Conservation (phyloP, 1,140 invertebrate genomes). For the Cephus cinctus region DNA sequence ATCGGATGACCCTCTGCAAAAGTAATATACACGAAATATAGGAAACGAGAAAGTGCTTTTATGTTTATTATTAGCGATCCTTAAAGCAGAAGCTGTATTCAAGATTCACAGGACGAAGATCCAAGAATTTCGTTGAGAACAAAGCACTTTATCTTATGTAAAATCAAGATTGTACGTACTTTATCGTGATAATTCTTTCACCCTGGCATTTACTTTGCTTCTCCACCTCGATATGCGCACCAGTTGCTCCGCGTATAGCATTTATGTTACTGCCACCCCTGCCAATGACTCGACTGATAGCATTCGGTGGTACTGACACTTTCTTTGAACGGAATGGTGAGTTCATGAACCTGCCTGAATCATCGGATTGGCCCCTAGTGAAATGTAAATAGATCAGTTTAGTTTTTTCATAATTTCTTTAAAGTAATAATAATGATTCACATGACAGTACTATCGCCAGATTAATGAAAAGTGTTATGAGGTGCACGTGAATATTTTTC, state of each 20-base stretch:
- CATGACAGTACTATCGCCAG: not conserved
- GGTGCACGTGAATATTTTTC: no score
- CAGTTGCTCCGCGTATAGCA: constrained; percentile 90
- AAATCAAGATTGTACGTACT: no score
- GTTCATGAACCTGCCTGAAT: constrained; percentile 52
- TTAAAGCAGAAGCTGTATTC: constrained; percentile 11
- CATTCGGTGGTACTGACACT: constrained; percentile 90
- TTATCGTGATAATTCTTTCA: constrained; percentile 93
- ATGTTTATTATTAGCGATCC: constrained; percentile 1
- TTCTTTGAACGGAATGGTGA: constrained; percentile 67
- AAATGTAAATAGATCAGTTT: no score
- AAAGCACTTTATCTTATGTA: no score
- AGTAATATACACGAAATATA: constrained; percentile 16
- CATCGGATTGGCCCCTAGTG: constrained; percentile 50
- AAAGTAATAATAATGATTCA: not conserved
- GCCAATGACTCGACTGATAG: constrained; percentile 94
- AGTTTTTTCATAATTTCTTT: no score
- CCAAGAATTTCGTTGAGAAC: no score
- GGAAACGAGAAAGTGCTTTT: not conserved
- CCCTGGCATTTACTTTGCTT: constrained; percentile 93
- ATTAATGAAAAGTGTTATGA: no score
- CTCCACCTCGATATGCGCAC: constrained; percentile 96
- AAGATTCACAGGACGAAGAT: no score
- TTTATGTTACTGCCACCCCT: constrained; percentile 96
- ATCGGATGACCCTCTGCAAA: constrained; percentile 78